These are phyloP conservation scores for Gambusia yucatana DNA, from an alignment of 2,797 vertebrate species.

Conservation along the genomic window DNA sequence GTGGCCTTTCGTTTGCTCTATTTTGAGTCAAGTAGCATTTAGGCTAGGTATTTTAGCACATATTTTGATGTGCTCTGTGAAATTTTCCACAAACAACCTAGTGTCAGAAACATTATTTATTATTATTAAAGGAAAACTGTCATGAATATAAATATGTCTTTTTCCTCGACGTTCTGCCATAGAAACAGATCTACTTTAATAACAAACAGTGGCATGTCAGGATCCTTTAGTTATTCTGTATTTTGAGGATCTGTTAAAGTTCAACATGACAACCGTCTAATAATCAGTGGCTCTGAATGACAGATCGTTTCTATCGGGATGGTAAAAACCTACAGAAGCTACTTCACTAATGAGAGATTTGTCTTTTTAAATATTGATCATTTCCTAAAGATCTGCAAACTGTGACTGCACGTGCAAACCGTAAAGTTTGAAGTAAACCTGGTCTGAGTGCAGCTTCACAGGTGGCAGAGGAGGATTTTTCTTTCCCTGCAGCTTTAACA, in stretches of 20 bases:
- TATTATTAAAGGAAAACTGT: no score
- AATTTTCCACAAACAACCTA: no score
- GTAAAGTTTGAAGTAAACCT: not conserved
- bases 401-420: not conserved
- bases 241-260: not conserved
- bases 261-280: not conserved
- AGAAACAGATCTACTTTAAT: not conserved
- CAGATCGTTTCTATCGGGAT: not conserved
- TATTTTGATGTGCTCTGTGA: no score
- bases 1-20: not conserved
- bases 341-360: not conserved
- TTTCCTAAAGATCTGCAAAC: not conserved
- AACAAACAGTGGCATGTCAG: not conserved
- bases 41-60: no score
- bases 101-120: no score
- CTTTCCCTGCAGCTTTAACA: constrained; percentile 4
- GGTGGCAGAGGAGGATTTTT: not conserved
- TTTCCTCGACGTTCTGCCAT: not conserved
- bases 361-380: not conserved
- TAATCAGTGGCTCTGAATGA: not conserved
- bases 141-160: no score
- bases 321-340: not conserved
- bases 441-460: not conserved
- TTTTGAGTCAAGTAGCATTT: not conserved
- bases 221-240: not conserved